Evolutionary conservation across 1,140 invertebrate species (phyloP), one percentile per base, ranked within the genome.

Genomic region (Drosophila trapezifrons): DNA sequence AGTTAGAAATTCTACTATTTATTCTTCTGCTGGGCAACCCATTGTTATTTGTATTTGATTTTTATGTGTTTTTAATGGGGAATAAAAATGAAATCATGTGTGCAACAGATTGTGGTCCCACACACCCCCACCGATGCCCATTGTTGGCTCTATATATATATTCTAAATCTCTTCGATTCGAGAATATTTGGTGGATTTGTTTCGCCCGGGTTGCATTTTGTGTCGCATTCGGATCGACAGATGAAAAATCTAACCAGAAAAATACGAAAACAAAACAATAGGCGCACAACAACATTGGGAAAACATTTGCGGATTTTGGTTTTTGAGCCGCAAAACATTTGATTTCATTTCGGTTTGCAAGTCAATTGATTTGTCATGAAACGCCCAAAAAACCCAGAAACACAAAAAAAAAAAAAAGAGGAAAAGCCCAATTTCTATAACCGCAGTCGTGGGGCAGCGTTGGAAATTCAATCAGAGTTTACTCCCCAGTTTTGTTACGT

Each of bases 51-150:
- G 83, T 73, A 49, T 87, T 87, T 84, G 84, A 89, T 89, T 84
- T 89, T 89, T 89, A 89, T 89, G 80, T 70, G 85, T 55, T 90
- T 89, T 89, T 89, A 89, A 89, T 89, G 58, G 85, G 85, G 78
- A 89, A 89, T 89, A 89, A 90, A 89, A 89, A 89, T 89, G 84
- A 89, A 89, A 89, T 89, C 85, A 89, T 89, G 84, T 89, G 85
- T 90, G 84, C 84, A 89, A 89, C 84, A 89, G 84, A 89, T 89
- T 89, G 84, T 66, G 84, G 84, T 52, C 35, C 73, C 15, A 59
- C 37, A 58, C 32, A 45, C 17, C 25, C 35, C 57, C 37, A 29
- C 9, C 17, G 40, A 45, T 42, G 27, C 38, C 20, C 51, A 51
- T 10, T 10, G 29, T 3, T 32, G 29, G 29, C 17, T 4, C 7